phyloP scores from a whole-genome alignment of 1,140 invertebrate genomes.

The Meloidogyne floridensis region DNA sequence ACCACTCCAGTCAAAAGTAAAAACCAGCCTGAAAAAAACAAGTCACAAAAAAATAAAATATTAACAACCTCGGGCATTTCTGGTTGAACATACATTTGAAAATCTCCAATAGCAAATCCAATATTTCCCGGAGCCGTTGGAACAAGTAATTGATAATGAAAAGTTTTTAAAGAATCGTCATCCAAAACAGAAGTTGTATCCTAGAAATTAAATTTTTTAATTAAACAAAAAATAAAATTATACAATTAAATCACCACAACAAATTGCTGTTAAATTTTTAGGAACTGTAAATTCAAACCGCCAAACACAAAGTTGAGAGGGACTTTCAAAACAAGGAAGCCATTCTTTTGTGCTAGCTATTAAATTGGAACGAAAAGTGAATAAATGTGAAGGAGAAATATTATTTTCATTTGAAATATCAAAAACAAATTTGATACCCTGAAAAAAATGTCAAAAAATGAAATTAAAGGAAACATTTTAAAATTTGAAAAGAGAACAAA shows the following conservation, averaged over 20 bases:
- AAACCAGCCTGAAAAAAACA: background rate
- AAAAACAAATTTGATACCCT: slow-evolving; percentile 50
- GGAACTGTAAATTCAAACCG: slow-evolving; percentile 42
- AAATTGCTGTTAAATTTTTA: slow-evolving; percentile 35
- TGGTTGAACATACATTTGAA: slow-evolving; percentile 49
- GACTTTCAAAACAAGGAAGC: slow-evolving; percentile 50
- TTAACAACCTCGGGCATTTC: slow-evolving; percentile 56
- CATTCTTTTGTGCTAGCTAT: slow-evolving; percentile 50
- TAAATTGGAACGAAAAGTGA: slow-evolving; percentile 47
- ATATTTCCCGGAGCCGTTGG: slow-evolving; percentile 62
- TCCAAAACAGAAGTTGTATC: slow-evolving; percentile 32
- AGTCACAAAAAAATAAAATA: slow-evolving; percentile 16
- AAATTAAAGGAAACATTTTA: too few relatives aligned
- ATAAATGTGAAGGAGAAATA: slow-evolving; percentile 42
- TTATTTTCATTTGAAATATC: slow-evolving; percentile 24
- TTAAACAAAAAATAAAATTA: background rate
- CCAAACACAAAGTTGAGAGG: slow-evolving; percentile 50
- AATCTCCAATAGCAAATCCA: slow-evolving; percentile 61
- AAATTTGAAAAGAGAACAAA: too few relatives aligned
- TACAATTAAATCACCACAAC: slow-evolving; percentile 48
- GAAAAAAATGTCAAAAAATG: slow-evolving; percentile 31
- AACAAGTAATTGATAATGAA: slow-evolving; percentile 50
- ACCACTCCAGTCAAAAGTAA: too few relatives aligned
- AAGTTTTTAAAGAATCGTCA: slow-evolving; percentile 47
- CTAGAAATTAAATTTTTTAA: slow-evolving; percentile 27